phyloP scores from a whole-genome alignment of 2,888 invertebrate genomes.

The Phalangium opilio region DNA sequence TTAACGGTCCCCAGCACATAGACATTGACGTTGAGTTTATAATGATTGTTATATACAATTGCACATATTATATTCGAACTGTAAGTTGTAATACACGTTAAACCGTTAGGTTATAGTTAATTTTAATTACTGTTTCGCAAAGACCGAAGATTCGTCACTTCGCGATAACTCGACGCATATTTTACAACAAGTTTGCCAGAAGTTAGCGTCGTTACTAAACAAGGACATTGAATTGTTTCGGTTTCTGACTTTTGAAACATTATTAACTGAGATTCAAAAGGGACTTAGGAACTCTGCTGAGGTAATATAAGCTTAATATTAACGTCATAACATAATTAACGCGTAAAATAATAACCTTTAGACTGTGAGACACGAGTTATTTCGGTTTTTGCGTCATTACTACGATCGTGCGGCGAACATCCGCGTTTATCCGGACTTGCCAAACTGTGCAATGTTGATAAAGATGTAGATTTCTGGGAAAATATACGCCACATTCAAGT shows the following conservation, averaged over 20 bases:
- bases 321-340: not conserved
- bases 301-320: constrained; percentile 10
- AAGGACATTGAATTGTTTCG: constrained; percentile 39
- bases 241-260: constrained; percentile 52
- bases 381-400: constrained; percentile 54
- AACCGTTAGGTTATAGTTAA: not conserved
- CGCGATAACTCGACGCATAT: constrained; percentile 60
- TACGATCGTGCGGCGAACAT: constrained; percentile 24
- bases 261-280: constrained; percentile 53
- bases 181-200: constrained; percentile 50
- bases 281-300: constrained; percentile 54
- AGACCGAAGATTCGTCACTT: constrained; percentile 57
- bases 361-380: constrained; percentile 54
- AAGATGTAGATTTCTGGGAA: constrained; percentile 85
- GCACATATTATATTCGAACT: constrained; percentile 53
- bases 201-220: constrained; percentile 32
- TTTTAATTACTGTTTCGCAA: not conserved
- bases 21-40: constrained; percentile 48
- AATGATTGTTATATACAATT: constrained; percentile 54
- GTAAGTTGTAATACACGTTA: constrained; percentile 25
- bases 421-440: constrained; percentile 25
- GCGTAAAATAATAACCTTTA: not conserved
- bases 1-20: constrained; percentile 25
- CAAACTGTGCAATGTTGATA: constrained; percentile 49
- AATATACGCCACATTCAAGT: constrained; percentile 59